These are phyloP conservation scores for Oscheius sp. DNA, from an alignment of 2,888 invertebrate species.

Conservation along the genomic window DNA sequence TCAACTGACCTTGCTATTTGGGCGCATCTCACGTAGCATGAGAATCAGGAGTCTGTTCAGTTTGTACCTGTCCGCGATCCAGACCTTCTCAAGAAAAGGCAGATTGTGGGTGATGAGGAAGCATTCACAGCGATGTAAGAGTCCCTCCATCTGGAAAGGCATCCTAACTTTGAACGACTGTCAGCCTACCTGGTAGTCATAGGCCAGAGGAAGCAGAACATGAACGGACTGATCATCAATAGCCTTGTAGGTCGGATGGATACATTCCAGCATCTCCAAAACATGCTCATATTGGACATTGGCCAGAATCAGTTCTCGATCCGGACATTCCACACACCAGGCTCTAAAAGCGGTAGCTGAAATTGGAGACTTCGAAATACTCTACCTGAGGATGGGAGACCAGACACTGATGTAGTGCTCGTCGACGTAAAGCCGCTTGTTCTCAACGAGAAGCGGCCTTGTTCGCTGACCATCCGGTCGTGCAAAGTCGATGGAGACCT, in stretches of 20 bases:
- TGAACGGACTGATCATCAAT: slow-evolving; percentile 73
- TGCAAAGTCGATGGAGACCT: slow-evolving; percentile 67
- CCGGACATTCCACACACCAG: slow-evolving; percentile 73
- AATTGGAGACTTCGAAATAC: slow-evolving; percentile 10
- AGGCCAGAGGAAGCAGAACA: slow-evolving; percentile 71
- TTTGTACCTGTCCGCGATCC: slow-evolving; percentile 73
- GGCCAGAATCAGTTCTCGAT: slow-evolving; percentile 72
- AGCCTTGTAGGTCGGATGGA: slow-evolving; percentile 73
- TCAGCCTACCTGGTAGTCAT: slow-evolving; percentile 68
- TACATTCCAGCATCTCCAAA: slow-evolving; percentile 71
- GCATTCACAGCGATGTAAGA: slow-evolving; percentile 73
- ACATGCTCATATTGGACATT: slow-evolving; percentile 73
- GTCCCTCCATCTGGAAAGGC: slow-evolving; percentile 71
- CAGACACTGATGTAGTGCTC: slow-evolving; percentile 71
- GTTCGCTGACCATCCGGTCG: slow-evolving; percentile 67
- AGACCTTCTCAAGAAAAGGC: slow-evolving; percentile 73
- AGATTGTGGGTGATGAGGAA: slow-evolving; percentile 70
- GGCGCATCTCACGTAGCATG: slow-evolving; percentile 70
- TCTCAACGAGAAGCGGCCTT: slow-evolving; percentile 68
- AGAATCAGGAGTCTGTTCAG: slow-evolving; percentile 71
- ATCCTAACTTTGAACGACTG: background rate
- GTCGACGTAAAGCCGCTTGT: slow-evolving; percentile 71
- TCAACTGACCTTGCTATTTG: slow-evolving; percentile 60
- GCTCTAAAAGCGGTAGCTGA: slow-evolving; percentile 53
- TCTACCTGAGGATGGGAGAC: slow-evolving; percentile 65